Conservation (phyloP, 2,797 vertebrate species). For the Chelmon rostratus region DNA sequence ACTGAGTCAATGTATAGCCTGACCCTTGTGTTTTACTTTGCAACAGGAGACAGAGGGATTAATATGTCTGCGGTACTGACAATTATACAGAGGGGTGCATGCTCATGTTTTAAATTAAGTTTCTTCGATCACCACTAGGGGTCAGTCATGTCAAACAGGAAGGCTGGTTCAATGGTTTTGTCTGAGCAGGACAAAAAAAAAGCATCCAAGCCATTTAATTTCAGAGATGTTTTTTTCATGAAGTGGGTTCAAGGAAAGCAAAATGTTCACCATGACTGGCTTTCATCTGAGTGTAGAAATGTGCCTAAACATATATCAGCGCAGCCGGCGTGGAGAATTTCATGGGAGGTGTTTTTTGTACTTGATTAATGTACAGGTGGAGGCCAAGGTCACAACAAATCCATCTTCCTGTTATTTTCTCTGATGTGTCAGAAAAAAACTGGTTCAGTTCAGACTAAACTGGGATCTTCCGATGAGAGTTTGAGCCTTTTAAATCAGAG, state of each 20-base stretch:
- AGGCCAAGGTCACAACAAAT: constrained; percentile 38
- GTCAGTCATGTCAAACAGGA: constrained; percentile 75
- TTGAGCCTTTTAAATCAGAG: background rate
- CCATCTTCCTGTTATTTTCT: constrained; percentile 7
- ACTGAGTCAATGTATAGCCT: constrained; percentile 34
- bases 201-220: constrained; percentile 36
- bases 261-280: constrained; percentile 27
- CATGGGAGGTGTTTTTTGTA: constrained; percentile 8
- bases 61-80: constrained; percentile 36
- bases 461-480: background rate
- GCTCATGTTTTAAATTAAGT: constrained; percentile 18
- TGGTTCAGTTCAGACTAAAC: background rate
- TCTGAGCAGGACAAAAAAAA: constrained; percentile 33
- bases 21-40: constrained; percentile 52
- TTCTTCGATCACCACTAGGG: constrained; percentile 70
- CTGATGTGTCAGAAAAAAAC: constrained; percentile 2
- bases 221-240: constrained; percentile 27
- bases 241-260: constrained; percentile 22
- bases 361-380: constrained; percentile 27
- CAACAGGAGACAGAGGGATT: constrained; percentile 54
- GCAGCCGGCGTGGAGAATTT: constrained; percentile 15
- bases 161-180: background rate
- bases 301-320: constrained; percentile 5
- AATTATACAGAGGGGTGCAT: constrained; percentile 16
- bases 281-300: constrained; percentile 31